These are phyloP conservation scores for Drosophila quadrilineata DNA, from an alignment of 1,140 invertebrate species.

Conservation along the genomic window DNA sequence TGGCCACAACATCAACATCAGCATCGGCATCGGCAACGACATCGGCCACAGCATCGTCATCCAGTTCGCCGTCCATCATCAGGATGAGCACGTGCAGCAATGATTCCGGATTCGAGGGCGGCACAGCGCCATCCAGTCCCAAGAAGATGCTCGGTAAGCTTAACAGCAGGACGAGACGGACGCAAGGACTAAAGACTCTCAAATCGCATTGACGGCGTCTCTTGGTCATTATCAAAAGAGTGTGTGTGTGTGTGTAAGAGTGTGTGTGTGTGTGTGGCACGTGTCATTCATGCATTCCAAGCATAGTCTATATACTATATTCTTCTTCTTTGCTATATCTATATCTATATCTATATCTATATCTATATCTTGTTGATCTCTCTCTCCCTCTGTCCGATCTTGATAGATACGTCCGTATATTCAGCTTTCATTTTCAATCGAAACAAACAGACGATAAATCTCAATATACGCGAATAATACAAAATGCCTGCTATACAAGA, in stretches of 20 bases:
- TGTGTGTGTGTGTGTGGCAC: background rate
- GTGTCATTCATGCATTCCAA: background rate
- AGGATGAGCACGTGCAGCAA: constrained; percentile 81
- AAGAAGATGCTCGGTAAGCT: constrained; percentile 81
- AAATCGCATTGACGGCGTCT: background rate
- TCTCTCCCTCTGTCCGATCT: too few relatives aligned
- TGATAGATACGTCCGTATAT: background rate
- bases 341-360: too few relatives aligned
- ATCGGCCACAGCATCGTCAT: constrained; percentile 8
- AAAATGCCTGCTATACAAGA: constrained; percentile 23
- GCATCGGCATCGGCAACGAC: constrained; percentile 3
- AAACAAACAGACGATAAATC: constrained; percentile 23
- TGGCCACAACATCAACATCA: constrained; percentile 2
- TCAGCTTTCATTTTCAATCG: constrained; percentile 47
- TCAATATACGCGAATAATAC: constrained; percentile 17
- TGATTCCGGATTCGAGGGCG: constrained; percentile 81
- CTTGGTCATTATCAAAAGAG: too few relatives aligned
- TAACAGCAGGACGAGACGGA: background rate
- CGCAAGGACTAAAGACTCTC: background rate
- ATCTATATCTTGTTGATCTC: too few relatives aligned
- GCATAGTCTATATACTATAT: background rate
- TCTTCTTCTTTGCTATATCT: too few relatives aligned
- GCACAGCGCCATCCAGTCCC: constrained; percentile 80
- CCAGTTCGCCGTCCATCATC: constrained; percentile 62
- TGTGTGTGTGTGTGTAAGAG: too few relatives aligned